Evolutionary conservation across 2,888 invertebrate genomes (phyloP).

Genomic region (Microplitis deprimator): DNA sequence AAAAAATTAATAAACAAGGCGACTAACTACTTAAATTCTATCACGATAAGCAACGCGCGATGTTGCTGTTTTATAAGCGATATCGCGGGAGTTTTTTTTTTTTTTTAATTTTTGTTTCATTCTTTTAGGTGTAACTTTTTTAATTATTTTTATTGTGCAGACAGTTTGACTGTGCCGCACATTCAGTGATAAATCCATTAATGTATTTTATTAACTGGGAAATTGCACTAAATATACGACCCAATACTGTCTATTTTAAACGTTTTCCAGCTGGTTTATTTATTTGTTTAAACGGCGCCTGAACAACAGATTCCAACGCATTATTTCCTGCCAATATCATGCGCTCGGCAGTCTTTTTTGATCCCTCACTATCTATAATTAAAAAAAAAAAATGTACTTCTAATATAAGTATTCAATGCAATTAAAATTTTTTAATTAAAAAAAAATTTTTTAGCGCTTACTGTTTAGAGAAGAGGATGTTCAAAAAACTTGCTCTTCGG

Average conservation of each 20-base stretch:
- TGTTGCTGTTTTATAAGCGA: not conserved
- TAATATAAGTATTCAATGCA: not conserved
- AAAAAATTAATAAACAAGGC: not conserved
- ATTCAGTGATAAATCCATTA: slow-evolving; percentile 13
- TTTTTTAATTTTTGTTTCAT: not conserved
- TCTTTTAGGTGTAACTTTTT: slow-evolving; percentile 3
- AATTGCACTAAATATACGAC: slow-evolving; percentile 25
- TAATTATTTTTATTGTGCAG: slow-evolving; percentile 21
- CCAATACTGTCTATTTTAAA: slow-evolving; percentile 15
- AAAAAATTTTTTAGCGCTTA: slow-evolving; percentile 16
- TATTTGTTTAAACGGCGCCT: not conserved
- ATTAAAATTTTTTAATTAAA: not conserved
- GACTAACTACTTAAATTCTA: not conserved
- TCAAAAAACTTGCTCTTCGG: slow-evolving; percentile 79
- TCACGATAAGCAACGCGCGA: slow-evolving; percentile 1
- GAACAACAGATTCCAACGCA: slow-evolving; percentile 10
- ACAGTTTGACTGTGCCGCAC: slow-evolving; percentile 4
- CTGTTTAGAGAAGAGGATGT: slow-evolving; percentile 41
- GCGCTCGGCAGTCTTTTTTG: slow-evolving; percentile 18
- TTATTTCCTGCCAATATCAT: slow-evolving; percentile 22
- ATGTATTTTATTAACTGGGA: slow-evolving; percentile 2
- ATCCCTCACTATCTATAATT: slow-evolving; percentile 20
- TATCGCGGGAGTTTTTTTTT: not conserved
- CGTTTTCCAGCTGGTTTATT: slow-evolving; percentile 14
- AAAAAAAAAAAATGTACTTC: not conserved